Percentiles rank a stretch among this genome's conserved stretches.
Evolutionary conservation across 2,888 invertebrate genomes (phyloP).

Genomic region (Chalcosyrphus nemorum): DNA sequence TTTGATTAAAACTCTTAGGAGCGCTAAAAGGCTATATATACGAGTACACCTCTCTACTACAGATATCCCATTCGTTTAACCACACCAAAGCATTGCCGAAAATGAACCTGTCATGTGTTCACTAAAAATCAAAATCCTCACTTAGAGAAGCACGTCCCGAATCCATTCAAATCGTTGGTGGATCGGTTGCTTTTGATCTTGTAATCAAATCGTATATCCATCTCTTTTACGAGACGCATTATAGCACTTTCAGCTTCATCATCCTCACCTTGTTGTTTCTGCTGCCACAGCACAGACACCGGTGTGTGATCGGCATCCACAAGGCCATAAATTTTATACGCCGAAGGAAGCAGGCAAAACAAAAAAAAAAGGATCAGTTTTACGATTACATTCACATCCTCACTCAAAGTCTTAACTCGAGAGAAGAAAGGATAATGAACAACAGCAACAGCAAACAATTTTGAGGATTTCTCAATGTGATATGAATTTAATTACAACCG

Average conservation of each 20-base stretch:
- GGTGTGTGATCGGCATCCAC: slow-evolving; percentile 25
- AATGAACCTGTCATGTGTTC: slow-evolving; percentile 20
- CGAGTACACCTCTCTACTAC: too few species aligned
- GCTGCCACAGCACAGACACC: slow-evolving; percentile 15
- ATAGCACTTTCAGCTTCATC: slow-evolving; percentile 50
- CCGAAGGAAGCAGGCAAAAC: slow-evolving; percentile 19
- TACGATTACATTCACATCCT: slow-evolving; percentile 58
- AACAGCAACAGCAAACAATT: slow-evolving; percentile 47
- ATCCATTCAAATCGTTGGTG: slow-evolving; percentile 8
- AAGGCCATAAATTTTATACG: slow-evolving; percentile 52
- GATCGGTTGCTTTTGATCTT: slow-evolving; percentile 50
- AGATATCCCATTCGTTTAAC: not conserved
- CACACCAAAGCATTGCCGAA: slow-evolving; percentile 14
- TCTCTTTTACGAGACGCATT: slow-evolving; percentile 37
- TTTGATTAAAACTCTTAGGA: too few species aligned
- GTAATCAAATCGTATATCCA: slow-evolving; percentile 27
- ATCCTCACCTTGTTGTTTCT: slow-evolving; percentile 34
- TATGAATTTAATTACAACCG: slow-evolving; percentile 56
- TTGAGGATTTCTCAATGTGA: slow-evolving; percentile 25
- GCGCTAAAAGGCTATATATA: too few species aligned
- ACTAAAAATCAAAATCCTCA: not conserved
- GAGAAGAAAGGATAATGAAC: slow-evolving; percentile 50
- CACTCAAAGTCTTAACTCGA: slow-evolving; percentile 19
- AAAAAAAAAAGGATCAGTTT: slow-evolving; percentile 37
- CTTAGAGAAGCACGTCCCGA: slow-evolving; percentile 8